Base-by-base conservation (phyloP, 1,140 invertebrate species). In the Pachyrhynchus sulphureomaculatus region DNA sequence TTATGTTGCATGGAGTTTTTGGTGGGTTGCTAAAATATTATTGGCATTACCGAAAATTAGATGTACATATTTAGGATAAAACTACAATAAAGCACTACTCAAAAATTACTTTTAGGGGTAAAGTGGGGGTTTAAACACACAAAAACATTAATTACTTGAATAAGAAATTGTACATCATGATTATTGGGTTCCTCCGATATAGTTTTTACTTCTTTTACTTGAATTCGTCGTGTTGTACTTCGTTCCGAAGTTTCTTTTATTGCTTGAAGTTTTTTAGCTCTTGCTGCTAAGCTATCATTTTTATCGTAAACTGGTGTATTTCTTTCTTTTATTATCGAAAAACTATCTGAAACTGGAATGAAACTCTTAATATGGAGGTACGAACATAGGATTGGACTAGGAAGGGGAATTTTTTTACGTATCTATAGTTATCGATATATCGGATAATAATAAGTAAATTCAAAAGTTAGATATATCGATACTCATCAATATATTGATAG, bases 121-220 rank as follows among this genome's bases (percentile, higher is more conserved):
- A 45, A 24, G 55, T 57, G 18, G 13, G 29, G 47, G 45, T 48
- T 59, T 37, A 49, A 59, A 49, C 45, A 59, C 26, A 49, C 54
- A 24, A 51, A 44, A 51, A 23, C 18, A 52, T 54, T 13, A 62
- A 70, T 73, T 69, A 81, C 81, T 76, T 81, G 77, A 60, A 83
- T 76, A 54, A 81, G 78, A 69, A 83, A 83, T 68, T 81, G 79
- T 44, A 83, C 82, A 75, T 84, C 81, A 23, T 81, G 69, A 64
- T 77, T 77, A 39, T 72, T 70, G 48, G 73, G 66, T 62, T 76
- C 72, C 36, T 77, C 72, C 32, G 67, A 68, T 10, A 74, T 64
- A 37, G 68, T 62, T 62, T 75, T 73, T 17, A 77, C 62, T 67
- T 76, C 72, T 66, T 76, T 75, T 41, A 72, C 62, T 64, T 75